Conservation (phyloP, 1,140 invertebrate genomes). For the Camponotus vicinus region DNA sequence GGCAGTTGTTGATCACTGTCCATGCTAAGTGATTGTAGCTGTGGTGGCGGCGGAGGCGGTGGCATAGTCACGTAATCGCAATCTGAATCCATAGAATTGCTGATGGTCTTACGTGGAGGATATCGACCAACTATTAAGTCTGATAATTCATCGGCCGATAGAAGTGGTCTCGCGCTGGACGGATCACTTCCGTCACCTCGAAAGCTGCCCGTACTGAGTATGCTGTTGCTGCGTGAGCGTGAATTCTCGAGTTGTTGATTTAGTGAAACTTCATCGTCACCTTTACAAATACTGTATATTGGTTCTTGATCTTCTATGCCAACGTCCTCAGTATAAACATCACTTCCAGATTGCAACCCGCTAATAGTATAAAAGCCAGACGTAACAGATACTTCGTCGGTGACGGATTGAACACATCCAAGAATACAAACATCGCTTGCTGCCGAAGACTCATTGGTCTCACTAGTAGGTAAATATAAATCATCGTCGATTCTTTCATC, state of each 20-base stretch:
- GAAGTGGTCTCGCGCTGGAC: constrained; percentile 91
- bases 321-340: constrained; percentile 80
- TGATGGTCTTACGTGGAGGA: constrained; percentile 92
- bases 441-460: constrained; percentile 80
- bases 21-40: constrained; percentile 87
- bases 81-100: constrained; percentile 94
- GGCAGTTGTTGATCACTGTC: constrained; percentile 87
- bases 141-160: constrained; percentile 93
- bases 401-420: constrained; percentile 83
- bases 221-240: constrained; percentile 90
- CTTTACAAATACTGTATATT: constrained; percentile 82
- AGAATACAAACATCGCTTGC: constrained; percentile 81
- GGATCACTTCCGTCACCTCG: constrained; percentile 95
- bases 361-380: constrained; percentile 86
- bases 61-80: constrained; percentile 95
- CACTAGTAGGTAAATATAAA: constrained; percentile 79
- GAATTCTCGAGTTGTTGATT: constrained; percentile 78
- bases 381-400: constrained; percentile 84
- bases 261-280: constrained; percentile 69
- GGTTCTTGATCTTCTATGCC: constrained; percentile 78
- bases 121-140: constrained; percentile 93
- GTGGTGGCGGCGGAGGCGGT: constrained; percentile 88
- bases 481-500: constrained; percentile 80
- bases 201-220: constrained; percentile 92
- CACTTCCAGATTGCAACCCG: constrained; percentile 81